Evolutionary conservation across 2,113 vertebrate genomes (phyloP), one percentile per base, ranked within the genome.

Genomic region (Plecotus auritus): DNA sequence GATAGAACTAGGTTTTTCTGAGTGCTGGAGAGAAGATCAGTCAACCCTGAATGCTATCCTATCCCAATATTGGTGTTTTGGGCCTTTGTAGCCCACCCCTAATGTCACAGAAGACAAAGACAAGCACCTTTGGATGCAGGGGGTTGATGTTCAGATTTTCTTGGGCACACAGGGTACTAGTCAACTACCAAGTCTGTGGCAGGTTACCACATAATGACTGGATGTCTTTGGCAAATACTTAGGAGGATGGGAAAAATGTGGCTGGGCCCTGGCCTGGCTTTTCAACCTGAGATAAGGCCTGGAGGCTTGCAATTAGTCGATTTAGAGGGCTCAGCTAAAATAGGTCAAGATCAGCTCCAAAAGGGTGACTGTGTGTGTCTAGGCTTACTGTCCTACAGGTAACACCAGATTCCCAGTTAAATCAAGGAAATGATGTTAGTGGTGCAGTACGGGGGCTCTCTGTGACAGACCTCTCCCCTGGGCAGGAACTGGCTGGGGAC

Each of bases 401-500:
- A 40, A 11, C 37, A 54, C 35, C 49, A 80, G 20, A 66, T 90
- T 91, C 81, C 73, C 32, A 35, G 56, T 70, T 91, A 83, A 95
- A 81, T 88, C n/a, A 74, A 78, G 54, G 81, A 92, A 93, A 80
- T 72, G 9, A 47, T 70, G 7, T 30, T 64, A 67, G 23, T 35
- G 13, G 47, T 61, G 59, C 23, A 2, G 56, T 22, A 42, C 76
- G 42, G 42, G 78, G 49, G 30, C 12, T 47, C 28, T 92, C 80
- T 59, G 49, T 70, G 45, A 93, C 23, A 80, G n/a, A 61, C 54
- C 82, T 93, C 84, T 96, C 16, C 82, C 96, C 87, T 95, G 32
- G 59, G 28, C 84, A 98, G 98, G 97, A 98, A 98, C 64, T 98
- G 98, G 98, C 74, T 98, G 80, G 98, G 98, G 67, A 98, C 97